These are phyloP conservation scores for Meles meles DNA, from an alignment of 2,113 vertebrate genomes.

Conservation along the genomic window DNA sequence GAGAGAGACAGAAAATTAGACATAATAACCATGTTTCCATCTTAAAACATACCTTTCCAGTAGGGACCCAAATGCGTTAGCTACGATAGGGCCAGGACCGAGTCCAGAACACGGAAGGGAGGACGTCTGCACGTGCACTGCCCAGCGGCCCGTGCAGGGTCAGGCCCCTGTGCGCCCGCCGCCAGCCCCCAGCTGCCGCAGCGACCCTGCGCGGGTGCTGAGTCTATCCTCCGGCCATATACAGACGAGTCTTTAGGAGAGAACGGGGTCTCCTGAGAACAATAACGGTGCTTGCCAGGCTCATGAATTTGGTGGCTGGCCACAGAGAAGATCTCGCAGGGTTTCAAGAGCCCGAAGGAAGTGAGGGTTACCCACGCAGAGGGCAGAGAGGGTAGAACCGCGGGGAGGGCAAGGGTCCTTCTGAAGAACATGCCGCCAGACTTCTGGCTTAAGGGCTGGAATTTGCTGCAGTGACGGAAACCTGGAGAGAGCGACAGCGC, in stretches of 20 bases:
- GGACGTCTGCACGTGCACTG: neutral
- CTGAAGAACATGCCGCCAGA: neutral
- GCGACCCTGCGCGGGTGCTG: slow-evolving; percentile 31
- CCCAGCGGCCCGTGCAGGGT: slow-evolving; percentile 45
- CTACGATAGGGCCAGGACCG: slow-evolving; percentile 38
- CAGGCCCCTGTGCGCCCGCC: neutral
- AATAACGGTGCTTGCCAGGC: neutral
- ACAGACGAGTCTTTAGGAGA: neutral
- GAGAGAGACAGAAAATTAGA: slow-evolving; percentile 68
- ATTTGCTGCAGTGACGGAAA: neutral
- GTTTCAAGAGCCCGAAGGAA: neutral
- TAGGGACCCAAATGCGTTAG: neutral
- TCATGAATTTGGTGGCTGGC: neutral
- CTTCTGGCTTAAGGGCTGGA: neutral
- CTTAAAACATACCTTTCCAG: slow-evolving; percentile 68
- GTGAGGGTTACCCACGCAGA: fast-evolving
- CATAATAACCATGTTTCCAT: slow-evolving; percentile 67
- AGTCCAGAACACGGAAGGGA: slow-evolving; percentile 19
- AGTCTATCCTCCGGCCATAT: neutral
- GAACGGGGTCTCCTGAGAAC: neutral
- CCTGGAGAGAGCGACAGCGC: neutral
- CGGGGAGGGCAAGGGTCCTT: neutral
- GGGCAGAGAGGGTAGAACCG: neutral
- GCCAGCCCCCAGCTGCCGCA: neutral
- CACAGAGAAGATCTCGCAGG: neutral